Conservation (phyloP, 2,797 vertebrate genomes). For the Eulemur albifrons region DNA sequence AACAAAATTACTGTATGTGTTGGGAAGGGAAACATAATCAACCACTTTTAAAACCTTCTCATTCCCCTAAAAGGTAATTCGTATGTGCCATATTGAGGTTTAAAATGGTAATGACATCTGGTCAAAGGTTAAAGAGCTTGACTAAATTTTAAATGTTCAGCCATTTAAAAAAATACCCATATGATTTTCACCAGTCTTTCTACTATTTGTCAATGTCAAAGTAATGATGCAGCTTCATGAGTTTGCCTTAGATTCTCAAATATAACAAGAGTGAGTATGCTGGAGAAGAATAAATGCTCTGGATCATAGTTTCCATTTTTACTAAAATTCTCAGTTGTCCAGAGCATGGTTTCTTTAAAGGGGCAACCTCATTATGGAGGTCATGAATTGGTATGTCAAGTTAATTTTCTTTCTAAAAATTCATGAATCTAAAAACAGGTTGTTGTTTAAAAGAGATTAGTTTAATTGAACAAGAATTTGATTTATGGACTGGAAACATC, state of each 20-base stretch:
- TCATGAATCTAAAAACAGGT: slow-evolving; percentile 21
- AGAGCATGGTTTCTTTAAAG: slow-evolving; percentile 16
- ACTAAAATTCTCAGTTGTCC: background rate
- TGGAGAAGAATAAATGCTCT: background rate
- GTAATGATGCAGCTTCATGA: background rate
- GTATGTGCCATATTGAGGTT: background rate
- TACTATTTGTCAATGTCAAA: background rate
- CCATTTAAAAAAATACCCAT: background rate
- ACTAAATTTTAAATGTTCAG: slow-evolving; percentile 38
- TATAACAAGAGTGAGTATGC: background rate
- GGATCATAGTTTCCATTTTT: background rate
- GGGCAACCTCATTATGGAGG: background rate
- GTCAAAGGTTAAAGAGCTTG: slow-evolving; percentile 19
- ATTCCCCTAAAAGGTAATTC: background rate
- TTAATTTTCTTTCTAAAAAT: slow-evolving; percentile 43
- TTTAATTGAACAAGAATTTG: slow-evolving; percentile 39
- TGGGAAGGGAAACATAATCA: background rate
- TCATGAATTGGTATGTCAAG: background rate
- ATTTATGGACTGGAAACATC: background rate
- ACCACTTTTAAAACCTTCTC: background rate
- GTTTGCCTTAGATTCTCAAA: background rate
- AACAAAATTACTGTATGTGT: background rate
- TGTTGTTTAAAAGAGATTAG: slow-evolving; percentile 45
- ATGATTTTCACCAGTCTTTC: slow-evolving; percentile 18
- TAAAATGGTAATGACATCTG: background rate